These are phyloP conservation scores for Drosophila jambulina DNA, from an alignment of 1,140 invertebrate genomes.

Conservation along the genomic window DNA sequence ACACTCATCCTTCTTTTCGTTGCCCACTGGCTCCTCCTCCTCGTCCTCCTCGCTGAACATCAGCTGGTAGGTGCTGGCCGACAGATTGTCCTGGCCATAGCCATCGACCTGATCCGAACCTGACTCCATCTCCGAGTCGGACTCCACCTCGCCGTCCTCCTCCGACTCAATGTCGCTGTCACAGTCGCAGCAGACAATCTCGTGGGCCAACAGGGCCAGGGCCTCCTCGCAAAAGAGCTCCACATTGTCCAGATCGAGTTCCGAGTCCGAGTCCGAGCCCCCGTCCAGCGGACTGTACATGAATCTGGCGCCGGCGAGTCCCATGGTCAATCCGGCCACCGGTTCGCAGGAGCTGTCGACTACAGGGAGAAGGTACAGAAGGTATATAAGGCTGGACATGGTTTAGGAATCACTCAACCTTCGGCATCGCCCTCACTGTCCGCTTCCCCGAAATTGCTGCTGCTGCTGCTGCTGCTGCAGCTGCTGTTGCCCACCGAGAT, in stretches of 20 bases:
- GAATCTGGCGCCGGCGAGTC: background rate
- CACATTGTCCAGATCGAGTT: constrained; percentile 22
- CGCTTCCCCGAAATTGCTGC: constrained; percentile 1
- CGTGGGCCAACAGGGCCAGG: constrained; percentile 50
- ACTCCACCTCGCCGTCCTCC: constrained; percentile 12
- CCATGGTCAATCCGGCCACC: too few species aligned
- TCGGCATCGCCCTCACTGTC: constrained; percentile 15
- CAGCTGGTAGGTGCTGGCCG: constrained; percentile 25
- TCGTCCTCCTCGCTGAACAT: constrained; percentile 40
- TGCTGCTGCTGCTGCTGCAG: background rate
- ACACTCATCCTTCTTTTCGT: background rate
- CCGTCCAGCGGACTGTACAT: constrained; percentile 37
- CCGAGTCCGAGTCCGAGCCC: constrained; percentile 61
- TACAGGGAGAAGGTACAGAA: background rate
- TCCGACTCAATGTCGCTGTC: constrained; percentile 41
- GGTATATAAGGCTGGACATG: background rate
- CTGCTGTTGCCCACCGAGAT: constrained; percentile 1
- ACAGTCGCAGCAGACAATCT: constrained; percentile 60
- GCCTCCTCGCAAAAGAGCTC: constrained; percentile 42
- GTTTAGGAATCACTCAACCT: background rate
- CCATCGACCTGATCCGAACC: background rate
- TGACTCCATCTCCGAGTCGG: background rate
- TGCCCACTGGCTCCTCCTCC: background rate
- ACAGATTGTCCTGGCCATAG: constrained; percentile 4
- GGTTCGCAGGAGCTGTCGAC: constrained; percentile 23